Conservation (phyloP, 2,797 vertebrate genomes). For the Darevskia mixta region DNA sequence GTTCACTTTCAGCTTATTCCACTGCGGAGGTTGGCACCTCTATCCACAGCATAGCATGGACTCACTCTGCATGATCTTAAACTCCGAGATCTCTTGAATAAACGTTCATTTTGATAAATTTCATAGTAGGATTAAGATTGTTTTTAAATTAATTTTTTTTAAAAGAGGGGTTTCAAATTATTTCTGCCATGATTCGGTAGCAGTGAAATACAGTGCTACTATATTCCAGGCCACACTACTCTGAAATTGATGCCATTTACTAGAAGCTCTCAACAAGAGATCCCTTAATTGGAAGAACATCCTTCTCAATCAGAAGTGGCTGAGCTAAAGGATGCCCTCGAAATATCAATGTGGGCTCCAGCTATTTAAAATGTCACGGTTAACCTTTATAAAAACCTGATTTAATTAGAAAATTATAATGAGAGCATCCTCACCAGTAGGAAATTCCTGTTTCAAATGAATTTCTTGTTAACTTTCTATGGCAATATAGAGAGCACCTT, state of each 20-base stretch:
- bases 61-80: neutral
- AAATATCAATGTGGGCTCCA: constrained; percentile 77
- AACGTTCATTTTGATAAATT: neutral
- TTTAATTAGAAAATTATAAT: constrained; percentile 81
- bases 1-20: constrained; percentile 25
- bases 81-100: neutral
- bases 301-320: constrained; percentile 74
- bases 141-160: constrained; percentile 18
- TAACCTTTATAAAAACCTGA: constrained; percentile 78
- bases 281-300: constrained; percentile 74
- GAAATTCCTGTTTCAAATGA: constrained; percentile 68
- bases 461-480: constrained; percentile 56
- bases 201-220: constrained; percentile 43
- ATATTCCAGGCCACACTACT: constrained; percentile 50
- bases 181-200: constrained; percentile 23
- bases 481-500: constrained; percentile 45
- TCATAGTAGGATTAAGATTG: neutral
- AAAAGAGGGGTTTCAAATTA: constrained; percentile 18
- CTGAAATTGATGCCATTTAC: constrained; percentile 75
- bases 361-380: constrained; percentile 76
- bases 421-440: constrained; percentile 62
- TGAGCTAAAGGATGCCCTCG: constrained; percentile 71
- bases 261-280: constrained; percentile 72
- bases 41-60: neutral
- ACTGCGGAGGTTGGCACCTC: neutral